phyloP scores from a whole-genome alignment of 2,797 vertebrate genomes.

The Hypotaenidia philippensis region DNA sequence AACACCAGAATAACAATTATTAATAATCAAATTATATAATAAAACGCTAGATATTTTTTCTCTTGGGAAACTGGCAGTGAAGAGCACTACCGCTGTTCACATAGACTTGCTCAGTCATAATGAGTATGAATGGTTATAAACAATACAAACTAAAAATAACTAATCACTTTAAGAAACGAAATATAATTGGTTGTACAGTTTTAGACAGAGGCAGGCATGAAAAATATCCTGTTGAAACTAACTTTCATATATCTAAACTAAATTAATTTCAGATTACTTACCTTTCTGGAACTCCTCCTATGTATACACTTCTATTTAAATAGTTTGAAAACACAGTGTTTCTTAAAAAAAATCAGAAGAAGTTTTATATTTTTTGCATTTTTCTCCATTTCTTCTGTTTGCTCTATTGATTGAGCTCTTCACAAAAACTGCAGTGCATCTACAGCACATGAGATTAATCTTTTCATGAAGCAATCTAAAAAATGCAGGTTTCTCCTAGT shows the following conservation, averaged over 20 bases:
- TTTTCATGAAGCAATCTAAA: neutral
- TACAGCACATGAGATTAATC: neutral
- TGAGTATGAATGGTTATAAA: neutral
- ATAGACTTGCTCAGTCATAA: neutral
- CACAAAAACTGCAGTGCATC: neutral
- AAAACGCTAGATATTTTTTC: neutral
- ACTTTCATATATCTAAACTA: neutral
- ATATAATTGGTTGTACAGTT: neutral
- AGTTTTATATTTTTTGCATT: neutral
- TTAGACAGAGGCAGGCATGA: neutral
- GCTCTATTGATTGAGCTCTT: neutral
- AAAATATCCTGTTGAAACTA: neutral
- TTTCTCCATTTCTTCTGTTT: neutral
- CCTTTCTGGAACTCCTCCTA: neutral
- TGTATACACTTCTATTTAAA: neutral
- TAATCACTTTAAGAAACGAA: neutral
- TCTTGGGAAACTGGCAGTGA: neutral
- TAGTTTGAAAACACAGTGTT: neutral
- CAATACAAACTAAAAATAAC: neutral
- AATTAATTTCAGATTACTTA: neutral
- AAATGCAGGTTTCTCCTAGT: neutral
- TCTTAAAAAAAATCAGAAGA: neutral
- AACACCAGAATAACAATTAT: neutral
- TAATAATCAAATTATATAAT: neutral
- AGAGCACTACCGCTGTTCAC: neutral